Evolutionary conservation across 92 coral and sea anemone genomes (phyloP).

Genomic region (Palythoa heliodiscus): DNA sequence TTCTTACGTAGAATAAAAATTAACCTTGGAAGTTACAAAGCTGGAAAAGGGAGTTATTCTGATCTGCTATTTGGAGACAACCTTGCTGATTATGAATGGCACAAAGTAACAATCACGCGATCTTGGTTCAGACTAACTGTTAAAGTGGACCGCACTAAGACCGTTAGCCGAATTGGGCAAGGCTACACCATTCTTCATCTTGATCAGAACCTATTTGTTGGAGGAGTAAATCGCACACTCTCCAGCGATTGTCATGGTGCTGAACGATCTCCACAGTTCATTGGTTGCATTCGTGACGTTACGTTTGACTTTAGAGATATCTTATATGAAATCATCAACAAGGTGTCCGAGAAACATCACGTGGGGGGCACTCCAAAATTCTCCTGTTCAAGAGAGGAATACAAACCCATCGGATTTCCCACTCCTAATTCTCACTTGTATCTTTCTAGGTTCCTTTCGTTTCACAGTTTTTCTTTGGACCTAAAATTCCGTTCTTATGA

Average conservation of each 20-base stretch:
- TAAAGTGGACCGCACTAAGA: conserved; percentile 48
- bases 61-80: conserved; percentile 68
- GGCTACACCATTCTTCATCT: conserved; percentile 73
- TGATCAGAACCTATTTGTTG: conserved; percentile 71
- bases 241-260: conserved; percentile 66
- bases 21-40: conserved; percentile 67
- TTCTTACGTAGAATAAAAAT: conserved; percentile 68
- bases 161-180: conserved; percentile 44
- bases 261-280: conserved; percentile 59
- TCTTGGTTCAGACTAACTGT: conserved; percentile 43
- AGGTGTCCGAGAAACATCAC: conserved; percentile 39
- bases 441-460: conserved; percentile 57
- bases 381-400: conserved; percentile 59
- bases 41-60: conserved; percentile 57
- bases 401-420: conserved; percentile 76
- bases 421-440: conserved; percentile 61
- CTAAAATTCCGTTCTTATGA: conserved; percentile 83
- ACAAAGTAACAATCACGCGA: conserved; percentile 65
- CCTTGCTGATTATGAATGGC: conserved; percentile 92
- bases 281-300: conserved; percentile 81
- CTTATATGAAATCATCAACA: conserved; percentile 59
- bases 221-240: conserved; percentile 76
- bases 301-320: conserved; percentile 69
- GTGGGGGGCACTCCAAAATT: conserved; percentile 52
- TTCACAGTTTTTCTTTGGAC: conserved; percentile 60